These are phyloP conservation scores for Bungarus multicinctus DNA, from an alignment of 2,113 vertebrate species.

Conservation along the genomic window DNA sequence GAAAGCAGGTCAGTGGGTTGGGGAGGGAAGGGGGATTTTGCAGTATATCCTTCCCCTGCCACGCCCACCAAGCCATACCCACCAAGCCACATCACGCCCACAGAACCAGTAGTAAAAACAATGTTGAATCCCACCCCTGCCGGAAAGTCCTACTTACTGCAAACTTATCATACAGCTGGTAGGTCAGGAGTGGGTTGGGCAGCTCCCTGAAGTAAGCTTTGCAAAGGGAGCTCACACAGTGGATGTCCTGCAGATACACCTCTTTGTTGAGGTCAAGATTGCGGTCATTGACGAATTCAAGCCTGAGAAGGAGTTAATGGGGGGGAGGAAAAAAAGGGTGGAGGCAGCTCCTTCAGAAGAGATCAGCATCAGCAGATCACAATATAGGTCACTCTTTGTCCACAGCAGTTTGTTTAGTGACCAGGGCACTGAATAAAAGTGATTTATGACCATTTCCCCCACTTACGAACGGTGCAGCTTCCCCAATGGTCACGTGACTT, in stretches of 20 bases:
- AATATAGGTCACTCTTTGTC: background rate
- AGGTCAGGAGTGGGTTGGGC: constrained; percentile 92
- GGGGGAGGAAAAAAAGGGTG: background rate
- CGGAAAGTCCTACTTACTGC: constrained; percentile 76
- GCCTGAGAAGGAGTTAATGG: constrained; percentile 60
- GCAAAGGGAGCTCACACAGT: constrained; percentile 91
- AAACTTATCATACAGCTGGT: constrained; percentile 93
- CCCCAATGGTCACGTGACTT: background rate
- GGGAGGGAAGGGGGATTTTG: no score
- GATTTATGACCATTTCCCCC: background rate
- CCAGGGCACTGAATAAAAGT: background rate
- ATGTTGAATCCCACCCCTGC: no score
- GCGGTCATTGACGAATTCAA: constrained; percentile 83
- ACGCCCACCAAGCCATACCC: no score
- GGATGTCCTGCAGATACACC: constrained; percentile 91
- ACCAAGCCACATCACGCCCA: no score
- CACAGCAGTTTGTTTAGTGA: background rate
- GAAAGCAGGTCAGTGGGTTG: no score
- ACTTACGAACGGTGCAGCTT: background rate
- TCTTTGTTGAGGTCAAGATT: constrained; percentile 80
- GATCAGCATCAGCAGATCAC: background rate
- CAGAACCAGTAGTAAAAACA: no score
- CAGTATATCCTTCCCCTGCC: no score
- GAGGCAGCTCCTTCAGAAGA: rapidly evolving
- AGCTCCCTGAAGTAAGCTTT: constrained; percentile 95